Evolutionary conservation across 1,140 invertebrate genomes (phyloP), one percentile per base, ranked within the genome.

Genomic region (Tetramorium parvispinum): DNA sequence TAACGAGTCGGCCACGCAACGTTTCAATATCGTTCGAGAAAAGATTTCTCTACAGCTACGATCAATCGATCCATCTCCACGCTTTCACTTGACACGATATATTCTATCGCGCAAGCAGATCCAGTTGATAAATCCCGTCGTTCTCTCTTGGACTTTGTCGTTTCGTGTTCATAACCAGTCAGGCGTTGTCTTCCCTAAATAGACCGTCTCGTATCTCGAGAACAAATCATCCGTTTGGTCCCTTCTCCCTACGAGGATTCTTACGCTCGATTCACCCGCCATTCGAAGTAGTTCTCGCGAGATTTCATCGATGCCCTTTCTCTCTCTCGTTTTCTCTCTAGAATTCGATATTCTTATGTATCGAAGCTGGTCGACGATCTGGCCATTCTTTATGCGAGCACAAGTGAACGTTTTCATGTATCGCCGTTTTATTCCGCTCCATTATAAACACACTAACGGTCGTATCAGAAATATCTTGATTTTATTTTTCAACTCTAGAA

Each of bases 271-370:
- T 87, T 83, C 75, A 57, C 57, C 53, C 24, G 49, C 24, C 49
- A 18, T 76, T 51, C 43, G 70, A 27, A 37, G n/a, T 55, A 32
- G 24, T 71, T 66, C 63, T 78, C 78, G 59, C 66, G 75, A 87
- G 86, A 89, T 87, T 89, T 76, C 55, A 78, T 86, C 57, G 61
- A 13, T 61, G 32, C 37, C 18, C 40, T 63, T 24, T 77, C 8
- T 63, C 55, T 32, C 16, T 77, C 40, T 40, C 37, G n/a, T 40
- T 40, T 40, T 40, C 37, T 43, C 10, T 10, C 40, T 32, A 16
- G 37, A 51, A 40, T 49, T 55, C 24, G 55, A 55, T 53, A 82
- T 87, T 85, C 57, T 40, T 55, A 75, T 76, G 27, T 79, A 77
- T 77, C 78, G 21, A 55, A 21, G 40, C 76, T 87, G 53, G 63